Evolutionary conservation across 2,113 vertebrate genomes (phyloP), one percentile per base, ranked within the genome.

Genomic region (Dromas ardeola): DNA sequence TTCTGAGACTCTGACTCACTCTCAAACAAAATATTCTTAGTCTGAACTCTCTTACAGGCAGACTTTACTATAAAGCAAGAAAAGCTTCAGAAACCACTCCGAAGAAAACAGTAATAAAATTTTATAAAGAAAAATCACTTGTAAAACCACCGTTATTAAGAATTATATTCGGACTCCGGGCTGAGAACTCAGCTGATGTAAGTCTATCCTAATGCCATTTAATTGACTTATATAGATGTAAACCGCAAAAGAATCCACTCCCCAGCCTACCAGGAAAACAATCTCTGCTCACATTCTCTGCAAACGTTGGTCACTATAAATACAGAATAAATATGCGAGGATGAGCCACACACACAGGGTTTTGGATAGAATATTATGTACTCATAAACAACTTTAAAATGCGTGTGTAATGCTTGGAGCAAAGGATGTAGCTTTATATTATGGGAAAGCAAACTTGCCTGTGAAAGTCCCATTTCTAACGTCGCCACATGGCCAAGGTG

Each of bases 201-300:
- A 96, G 56, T 69, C 90, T 93, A 94, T 76, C 96, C 83, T 95
- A 96, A 97, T 91, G 67, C 81, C 73, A 85, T 82, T 95, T 96
- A 97, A 94, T 96, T 92, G 89, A 96, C 86, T 92, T 95, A 85
- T 32, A 85, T 18, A 79, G 81, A 97, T 62, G 89, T 32, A 95
- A 97, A 93, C 66, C 8, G 0, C 83, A 77, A 49, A 93, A 84
- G 89, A 94, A 90, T 93, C 86, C 3, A 5, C 65, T 93, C 84
- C 66, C 2, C 27, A 94, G 93, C 81, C 86, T 86, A 85, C 83
- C 78, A 73, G 93, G 91, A 73, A 94, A 95, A 76, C 56, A 91
- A 85, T 45, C 86, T 49, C 66, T 30, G 59, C 61, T 83, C 69
- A 12, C 43, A 84, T 83, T 86, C 86, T 43, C 89, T 84, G 81